These are phyloP conservation scores for Pecten maximus DNA, from an alignment of 2,888 invertebrate genomes.

Conservation along the genomic window DNA sequence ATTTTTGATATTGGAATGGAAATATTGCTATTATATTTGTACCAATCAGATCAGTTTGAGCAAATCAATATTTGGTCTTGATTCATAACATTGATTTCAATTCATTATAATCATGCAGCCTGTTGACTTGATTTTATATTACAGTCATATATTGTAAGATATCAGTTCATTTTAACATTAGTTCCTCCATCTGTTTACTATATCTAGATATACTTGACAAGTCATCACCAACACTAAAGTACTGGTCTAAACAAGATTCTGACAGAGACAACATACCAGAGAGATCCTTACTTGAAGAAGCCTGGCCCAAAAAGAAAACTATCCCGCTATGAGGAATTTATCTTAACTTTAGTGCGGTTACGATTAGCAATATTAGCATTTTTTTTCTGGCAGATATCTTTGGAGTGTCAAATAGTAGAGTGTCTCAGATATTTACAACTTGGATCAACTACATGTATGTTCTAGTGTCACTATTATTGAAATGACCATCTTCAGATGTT, in stretches of 20 bases:
- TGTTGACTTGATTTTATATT: no score
- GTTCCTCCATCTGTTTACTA: not conserved
- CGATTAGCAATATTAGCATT: no score
- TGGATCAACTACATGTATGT: conserved; percentile 31
- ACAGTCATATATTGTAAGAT: not conserved
- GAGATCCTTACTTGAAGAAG: no score
- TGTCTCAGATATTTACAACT: conserved; percentile 38
- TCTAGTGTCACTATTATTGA: not conserved
- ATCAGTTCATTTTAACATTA: no score
- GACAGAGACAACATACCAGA: not conserved
- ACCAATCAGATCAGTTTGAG: no score
- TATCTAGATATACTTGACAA: not conserved
- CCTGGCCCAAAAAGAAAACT: no score
- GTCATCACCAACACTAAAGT: conserved; percentile 26
- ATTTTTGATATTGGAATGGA: no score
- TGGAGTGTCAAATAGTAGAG: conserved; percentile 26
- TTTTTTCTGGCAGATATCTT: no score
- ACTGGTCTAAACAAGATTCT: conserved; percentile 38
- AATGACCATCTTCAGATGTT: not conserved
- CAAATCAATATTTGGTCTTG: no score
- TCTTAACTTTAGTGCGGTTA: conserved; percentile 36
- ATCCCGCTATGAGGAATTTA: conserved; percentile 37
- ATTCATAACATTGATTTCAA: no score
- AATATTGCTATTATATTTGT: no score
- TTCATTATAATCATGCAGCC: no score